Base-by-base conservation (phyloP, 2,113 vertebrate genomes). In the Lates calcarifer region DNA sequence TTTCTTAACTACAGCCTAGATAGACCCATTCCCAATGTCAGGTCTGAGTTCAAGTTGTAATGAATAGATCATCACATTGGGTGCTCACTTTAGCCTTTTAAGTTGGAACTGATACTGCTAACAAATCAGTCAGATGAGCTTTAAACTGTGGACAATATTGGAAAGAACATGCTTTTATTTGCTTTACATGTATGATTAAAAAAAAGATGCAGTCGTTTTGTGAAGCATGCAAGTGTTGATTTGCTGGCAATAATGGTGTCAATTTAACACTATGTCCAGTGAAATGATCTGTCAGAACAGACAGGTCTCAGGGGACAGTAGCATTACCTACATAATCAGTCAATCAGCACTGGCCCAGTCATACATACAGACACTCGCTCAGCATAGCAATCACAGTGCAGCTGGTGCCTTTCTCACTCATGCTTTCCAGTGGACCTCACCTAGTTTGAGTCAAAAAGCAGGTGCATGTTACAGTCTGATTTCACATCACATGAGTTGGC, bases 261-360 rank as follows among this genome's bases (percentile, higher is more conserved):
- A 74, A 29, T 45, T 69, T 55, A 51, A 73, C 66, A 35, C 43
- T 69, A 66, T 60, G 77, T 64, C 71, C 70, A 18, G 20, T 29
- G 39, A 82, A 90, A 89, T 88, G 55, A 88, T 74, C 35, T 56
- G 62, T 82, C 73, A 83, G 81, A 24, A n/a, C 20, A 76, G 74
- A 55, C 29, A 57, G 22, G 62, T 66, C 43, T 75, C 49, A 26
- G 31, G 62, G 62, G 78, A 83, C 65, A 81, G 60, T 43, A 22
- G 55, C 67, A 75, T 81, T 83, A 76, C 56, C 71, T 51, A 56
- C 71, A 79, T 81, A 87, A 86, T 81, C 53, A 85, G 74, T 65
- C 82, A 83, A 90, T 83, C 77, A 89, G 60, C 67, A 17, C 66
- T 57, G 81, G 68, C 57, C 41, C 75, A 83, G 53, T 65, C 69